These are phyloP conservation scores for Drosophila nr. medialis DNA, from an alignment of 2,888 invertebrate genomes.

Conservation along the genomic window DNA sequence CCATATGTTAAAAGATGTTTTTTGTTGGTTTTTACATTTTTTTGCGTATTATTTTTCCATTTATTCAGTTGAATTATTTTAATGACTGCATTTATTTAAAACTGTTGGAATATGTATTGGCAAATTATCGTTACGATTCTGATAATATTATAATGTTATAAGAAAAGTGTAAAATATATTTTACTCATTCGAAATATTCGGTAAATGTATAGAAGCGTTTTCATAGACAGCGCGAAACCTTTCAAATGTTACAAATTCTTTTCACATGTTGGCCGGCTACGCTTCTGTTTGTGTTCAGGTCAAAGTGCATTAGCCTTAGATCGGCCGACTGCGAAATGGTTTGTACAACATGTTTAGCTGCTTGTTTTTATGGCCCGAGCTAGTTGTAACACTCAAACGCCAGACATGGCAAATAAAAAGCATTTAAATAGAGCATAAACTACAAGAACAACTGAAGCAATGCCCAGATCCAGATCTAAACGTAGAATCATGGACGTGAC, in stretches of 20 bases:
- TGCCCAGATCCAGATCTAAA: conserved; percentile 40
- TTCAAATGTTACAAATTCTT: conserved; percentile 6
- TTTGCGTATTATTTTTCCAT: conserved; percentile 10
- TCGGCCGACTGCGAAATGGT: conserved; percentile 49
- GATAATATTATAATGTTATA: not conserved
- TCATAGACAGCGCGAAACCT: not conserved
- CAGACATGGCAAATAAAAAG: conserved; percentile 78
- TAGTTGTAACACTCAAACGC: conserved; percentile 65
- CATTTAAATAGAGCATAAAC: conserved; percentile 77
- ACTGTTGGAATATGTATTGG: not conserved
- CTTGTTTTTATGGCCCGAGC: conserved; percentile 54
- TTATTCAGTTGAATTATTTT: conserved; percentile 36
- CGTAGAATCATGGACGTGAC: conserved; percentile 63
- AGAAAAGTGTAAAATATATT: not conserved
- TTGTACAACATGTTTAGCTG: conserved; percentile 54
- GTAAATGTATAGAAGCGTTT: not conserved
- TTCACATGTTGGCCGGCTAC: conserved; percentile 7
- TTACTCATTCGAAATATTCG: not conserved
- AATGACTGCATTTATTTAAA: conserved; percentile 41
- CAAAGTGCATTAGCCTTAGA: conserved; percentile 77
- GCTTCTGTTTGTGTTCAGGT: conserved; percentile 32
- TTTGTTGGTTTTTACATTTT: not conserved
- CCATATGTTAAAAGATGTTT: conserved; percentile 44
- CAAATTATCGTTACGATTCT: not conserved
- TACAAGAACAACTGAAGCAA: conserved; percentile 46